Percentiles rank a stretch among this genome's conserved stretches.
These are phyloP conservation scores for Empidonax alnorum DNA, from an alignment of 2,113 vertebrate species.

Conservation along the genomic window DNA sequence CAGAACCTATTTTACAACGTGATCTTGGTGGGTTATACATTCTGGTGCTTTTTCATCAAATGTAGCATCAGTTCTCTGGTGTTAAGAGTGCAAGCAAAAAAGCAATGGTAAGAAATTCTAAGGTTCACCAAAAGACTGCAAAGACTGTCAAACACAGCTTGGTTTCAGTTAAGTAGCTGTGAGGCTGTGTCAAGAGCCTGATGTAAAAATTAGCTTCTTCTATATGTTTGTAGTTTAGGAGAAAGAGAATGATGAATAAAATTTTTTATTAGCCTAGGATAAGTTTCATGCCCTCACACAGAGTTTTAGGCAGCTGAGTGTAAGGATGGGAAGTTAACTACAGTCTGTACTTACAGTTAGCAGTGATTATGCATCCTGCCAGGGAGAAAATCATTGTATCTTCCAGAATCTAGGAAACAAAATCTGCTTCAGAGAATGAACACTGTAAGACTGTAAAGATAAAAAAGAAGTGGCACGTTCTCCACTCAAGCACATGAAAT, in stretches of 20 bases:
- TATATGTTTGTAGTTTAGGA: slow-evolving; percentile 1
- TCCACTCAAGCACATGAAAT: slow-evolving; percentile 34
- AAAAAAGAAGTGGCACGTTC: slow-evolving; percentile 8
- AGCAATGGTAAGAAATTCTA: slow-evolving; percentile 20
- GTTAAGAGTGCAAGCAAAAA: not conserved
- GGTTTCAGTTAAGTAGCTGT: slow-evolving; percentile 42
- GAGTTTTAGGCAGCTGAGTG: not conserved
- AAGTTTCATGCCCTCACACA: not conserved
- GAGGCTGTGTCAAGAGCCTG: not conserved
- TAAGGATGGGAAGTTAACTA: not conserved
- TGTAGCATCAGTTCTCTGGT: not conserved
- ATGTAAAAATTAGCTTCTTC: not conserved
- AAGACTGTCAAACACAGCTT: slow-evolving; percentile 31
- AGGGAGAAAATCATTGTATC: slow-evolving; percentile 96
- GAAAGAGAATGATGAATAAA: not conserved
- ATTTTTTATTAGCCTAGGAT: not conserved
- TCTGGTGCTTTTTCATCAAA: not conserved
- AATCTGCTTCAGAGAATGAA: slow-evolving; percentile 61
- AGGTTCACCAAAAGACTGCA: not conserved
- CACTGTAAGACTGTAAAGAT: not conserved
- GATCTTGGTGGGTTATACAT: not conserved
- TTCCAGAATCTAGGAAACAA: slow-evolving; percentile 88
- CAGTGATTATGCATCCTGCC: slow-evolving; percentile 90
- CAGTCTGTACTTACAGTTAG: slow-evolving; percentile 86
- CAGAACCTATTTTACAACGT: not conserved